A percentile compares a stretch with the other conserved stretches of the same genome.
These are phyloP conservation scores for Drosophila eohydei DNA, from an alignment of 2,888 invertebrate species.

Conservation along the genomic window DNA sequence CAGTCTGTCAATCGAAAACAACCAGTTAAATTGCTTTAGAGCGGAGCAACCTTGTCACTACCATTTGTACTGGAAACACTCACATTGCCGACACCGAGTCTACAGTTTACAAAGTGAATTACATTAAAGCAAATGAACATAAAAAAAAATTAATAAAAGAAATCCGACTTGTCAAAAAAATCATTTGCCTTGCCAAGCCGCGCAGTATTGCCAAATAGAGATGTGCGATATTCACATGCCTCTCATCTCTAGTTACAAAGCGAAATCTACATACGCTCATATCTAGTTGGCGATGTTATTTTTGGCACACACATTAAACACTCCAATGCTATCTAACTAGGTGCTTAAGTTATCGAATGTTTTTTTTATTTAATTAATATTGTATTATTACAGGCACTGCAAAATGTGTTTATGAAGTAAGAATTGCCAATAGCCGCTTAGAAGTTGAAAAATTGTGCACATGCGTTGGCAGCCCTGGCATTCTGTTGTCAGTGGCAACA, in stretches of 20 bases:
- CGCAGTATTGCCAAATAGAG: conserved; percentile 56
- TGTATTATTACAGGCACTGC: background rate
- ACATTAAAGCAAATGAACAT: conserved; percentile 4
- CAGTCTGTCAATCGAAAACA: conserved; percentile 34
- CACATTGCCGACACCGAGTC: conserved; percentile 26
- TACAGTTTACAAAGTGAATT: conserved; percentile 30
- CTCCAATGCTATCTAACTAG: background rate
- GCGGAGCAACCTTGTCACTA: conserved; percentile 40
- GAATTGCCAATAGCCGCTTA: conserved; percentile 30
- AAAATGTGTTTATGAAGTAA: background rate
- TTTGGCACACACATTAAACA: conserved; percentile 32
- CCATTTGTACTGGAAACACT: conserved; percentile 18
- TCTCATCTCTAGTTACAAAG: conserved; percentile 43
- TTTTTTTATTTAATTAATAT: background rate
- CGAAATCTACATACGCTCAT: conserved; percentile 35
- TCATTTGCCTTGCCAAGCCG: conserved; percentile 53
- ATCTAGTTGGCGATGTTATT: conserved; percentile 55
- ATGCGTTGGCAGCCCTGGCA: conserved; percentile 63
- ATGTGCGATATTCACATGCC: conserved; percentile 48
- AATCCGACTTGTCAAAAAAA: conserved; percentile 50
- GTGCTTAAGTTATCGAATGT: conserved; percentile 8
- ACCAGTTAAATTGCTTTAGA: conserved; percentile 38
- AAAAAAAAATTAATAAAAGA: conserved; percentile 23
- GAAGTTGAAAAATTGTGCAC: conserved; percentile 23
- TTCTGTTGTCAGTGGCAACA: conserved; percentile 78